Conservation (phyloP, 1,140 invertebrate species). For the Drosophila sechellia region DNA sequence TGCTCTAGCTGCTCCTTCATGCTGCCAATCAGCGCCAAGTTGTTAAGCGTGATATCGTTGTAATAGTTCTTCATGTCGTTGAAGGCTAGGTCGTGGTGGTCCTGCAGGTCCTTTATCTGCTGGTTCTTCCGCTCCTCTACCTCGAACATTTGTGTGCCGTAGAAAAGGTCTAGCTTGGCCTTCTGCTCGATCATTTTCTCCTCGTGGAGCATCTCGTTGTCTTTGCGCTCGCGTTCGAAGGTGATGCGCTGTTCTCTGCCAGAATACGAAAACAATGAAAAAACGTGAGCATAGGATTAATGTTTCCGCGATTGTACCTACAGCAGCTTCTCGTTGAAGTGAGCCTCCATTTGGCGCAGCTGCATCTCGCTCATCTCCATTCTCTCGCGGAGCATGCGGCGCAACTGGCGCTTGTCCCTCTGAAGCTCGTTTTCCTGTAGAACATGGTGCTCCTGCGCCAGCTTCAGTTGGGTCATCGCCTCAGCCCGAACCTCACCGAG, state of each 20-base stretch:
- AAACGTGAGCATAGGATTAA: background rate
- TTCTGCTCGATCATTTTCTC: slow-evolving; percentile 90
- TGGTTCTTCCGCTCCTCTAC: slow-evolving; percentile 95
- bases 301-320: slow-evolving; percentile 35
- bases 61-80: slow-evolving; percentile 96
- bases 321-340: slow-evolving; percentile 87
- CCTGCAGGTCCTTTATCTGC: slow-evolving; percentile 92
- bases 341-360: slow-evolving; percentile 74
- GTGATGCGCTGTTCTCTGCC: slow-evolving; percentile 58
- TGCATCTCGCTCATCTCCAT: slow-evolving; percentile 85
- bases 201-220: slow-evolving; percentile 93
- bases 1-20: slow-evolving; percentile 95
- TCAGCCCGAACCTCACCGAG: slow-evolving; percentile 86
- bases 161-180: slow-evolving; percentile 90
- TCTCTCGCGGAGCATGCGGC: slow-evolving; percentile 90
- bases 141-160: slow-evolving; percentile 92
- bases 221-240: slow-evolving; percentile 89
- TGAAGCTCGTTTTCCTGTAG: slow-evolving; percentile 91
- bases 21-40: slow-evolving; percentile 92
- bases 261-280: background rate
- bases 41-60: slow-evolving; percentile 96
- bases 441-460: slow-evolving; percentile 90
- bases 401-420: slow-evolving; percentile 91
- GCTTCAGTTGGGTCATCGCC: slow-evolving; percentile 90
- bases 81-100: slow-evolving; percentile 93